These are phyloP conservation scores for Australoheros facetus DNA, from an alignment of 2,797 vertebrate species.

Conservation along the genomic window DNA sequence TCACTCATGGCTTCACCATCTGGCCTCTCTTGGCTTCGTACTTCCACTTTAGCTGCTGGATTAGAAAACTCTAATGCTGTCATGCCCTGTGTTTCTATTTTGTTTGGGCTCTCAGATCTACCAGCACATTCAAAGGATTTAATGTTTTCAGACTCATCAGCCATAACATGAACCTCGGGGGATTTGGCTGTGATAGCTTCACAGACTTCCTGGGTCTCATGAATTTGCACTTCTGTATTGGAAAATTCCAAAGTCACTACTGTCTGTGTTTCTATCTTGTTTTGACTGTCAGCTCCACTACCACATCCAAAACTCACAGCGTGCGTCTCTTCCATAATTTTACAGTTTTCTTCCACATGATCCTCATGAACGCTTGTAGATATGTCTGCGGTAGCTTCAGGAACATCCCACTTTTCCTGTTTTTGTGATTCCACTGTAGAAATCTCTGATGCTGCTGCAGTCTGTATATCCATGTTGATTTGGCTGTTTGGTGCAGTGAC, in stretches of 20 bases:
- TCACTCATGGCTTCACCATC: conserved; percentile 8
- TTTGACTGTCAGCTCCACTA: not conserved
- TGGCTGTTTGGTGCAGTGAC: conserved; percentile 2
- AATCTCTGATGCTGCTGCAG: conserved; percentile 10
- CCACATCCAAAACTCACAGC: not conserved
- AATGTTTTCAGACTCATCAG: conserved; percentile 5
- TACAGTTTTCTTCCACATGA: not conserved
- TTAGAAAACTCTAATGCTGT: not conserved
- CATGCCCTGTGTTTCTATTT: not conserved
- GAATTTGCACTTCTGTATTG: conserved; percentile 19
- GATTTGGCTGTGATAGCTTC: conserved; percentile 5
- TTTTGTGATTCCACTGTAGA: conserved; percentile 28
- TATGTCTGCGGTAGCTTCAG: conserved; percentile 5
- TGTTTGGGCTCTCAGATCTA: conserved; percentile 1
- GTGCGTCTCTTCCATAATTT: conserved; percentile 19
- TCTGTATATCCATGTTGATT: conserved; percentile 1
- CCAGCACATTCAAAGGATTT: not conserved
- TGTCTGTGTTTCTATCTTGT: conserved; percentile 9
- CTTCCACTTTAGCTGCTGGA: conserved; percentile 13
- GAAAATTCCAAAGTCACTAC: conserved; percentile 12
- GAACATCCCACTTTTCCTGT: conserved; percentile 13
- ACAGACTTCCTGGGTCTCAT: conserved; percentile 7
- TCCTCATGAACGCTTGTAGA: conserved; percentile 5
- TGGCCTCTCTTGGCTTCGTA: conserved; percentile 14
- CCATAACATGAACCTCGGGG: not conserved